Conservation (phyloP, 30 jellyfish, hydroid and myxozoan species). For the Cassiopea andromeda region DNA sequence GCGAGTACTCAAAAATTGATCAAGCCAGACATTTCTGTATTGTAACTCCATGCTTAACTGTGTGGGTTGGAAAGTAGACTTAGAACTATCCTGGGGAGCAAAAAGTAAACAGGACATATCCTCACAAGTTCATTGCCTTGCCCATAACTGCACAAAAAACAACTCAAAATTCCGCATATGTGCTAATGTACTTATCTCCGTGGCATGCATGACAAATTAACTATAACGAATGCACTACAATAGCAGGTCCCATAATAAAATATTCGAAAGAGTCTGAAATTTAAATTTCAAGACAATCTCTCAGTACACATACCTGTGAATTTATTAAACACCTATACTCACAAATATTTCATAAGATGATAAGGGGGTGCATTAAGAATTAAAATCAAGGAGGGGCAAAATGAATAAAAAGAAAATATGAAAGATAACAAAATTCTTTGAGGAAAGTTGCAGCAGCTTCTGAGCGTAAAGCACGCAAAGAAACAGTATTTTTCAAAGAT, state of each 20-base stretch:
- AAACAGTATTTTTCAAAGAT: too few relatives aligned
- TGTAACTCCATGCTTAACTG: not conserved
- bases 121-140: not conserved
- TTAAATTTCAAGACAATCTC: not conserved
- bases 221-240: not conserved
- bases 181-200: not conserved
- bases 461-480: too few relatives aligned
- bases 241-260: not conserved
- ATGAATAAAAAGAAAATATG: not conserved
- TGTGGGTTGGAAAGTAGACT: conserved; percentile 13
- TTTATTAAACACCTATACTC: not conserved
- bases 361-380: not conserved
- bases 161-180: not conserved
- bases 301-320: not conserved
- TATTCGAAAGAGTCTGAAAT: not conserved
- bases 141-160: not conserved
- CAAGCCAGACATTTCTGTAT: not conserved
- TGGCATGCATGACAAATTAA: not conserved
- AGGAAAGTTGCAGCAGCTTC: too few relatives aligned
- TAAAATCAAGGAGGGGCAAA: too few relatives aligned
- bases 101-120: not conserved
- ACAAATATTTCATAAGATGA: not conserved
- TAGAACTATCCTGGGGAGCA: not conserved
- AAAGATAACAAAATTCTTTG: too few relatives aligned
- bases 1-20: conserved; percentile 10